Evolutionary conservation across 2,113 vertebrate genomes (phyloP).

Genomic region (Mesocricetus auratus): DNA sequence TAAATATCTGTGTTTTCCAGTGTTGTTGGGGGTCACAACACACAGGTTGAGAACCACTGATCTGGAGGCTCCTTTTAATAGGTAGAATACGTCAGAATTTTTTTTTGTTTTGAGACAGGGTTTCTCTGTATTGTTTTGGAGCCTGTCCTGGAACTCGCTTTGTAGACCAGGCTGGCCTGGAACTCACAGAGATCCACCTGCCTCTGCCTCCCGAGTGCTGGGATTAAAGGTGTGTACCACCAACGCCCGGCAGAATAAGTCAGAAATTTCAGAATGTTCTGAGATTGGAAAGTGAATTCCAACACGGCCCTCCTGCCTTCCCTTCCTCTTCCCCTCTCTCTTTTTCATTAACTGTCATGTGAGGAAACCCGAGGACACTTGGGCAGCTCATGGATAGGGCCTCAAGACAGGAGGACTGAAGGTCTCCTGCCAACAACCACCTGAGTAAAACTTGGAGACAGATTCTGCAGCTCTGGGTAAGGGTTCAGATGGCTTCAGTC

Average conservation of each 20-base stretch:
- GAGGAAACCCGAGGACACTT: background rate
- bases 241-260: too few relatives aligned
- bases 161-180: too few relatives aligned
- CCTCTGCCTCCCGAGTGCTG: too few relatives aligned
- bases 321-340: background rate
- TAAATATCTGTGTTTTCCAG: background rate
- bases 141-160: too few relatives aligned
- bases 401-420: background rate
- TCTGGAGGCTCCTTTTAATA: constrained; percentile 11
- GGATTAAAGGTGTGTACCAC: too few relatives aligned
- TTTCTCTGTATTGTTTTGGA: too few relatives aligned
- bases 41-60: background rate
- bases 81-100: constrained; percentile 8
- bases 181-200: too few relatives aligned
- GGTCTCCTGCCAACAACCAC: background rate
- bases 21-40: background rate
- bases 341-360: background rate
- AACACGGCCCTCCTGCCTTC: background rate
- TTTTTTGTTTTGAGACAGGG: too few relatives aligned
- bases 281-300: background rate
- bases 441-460: background rate
- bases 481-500: background rate
- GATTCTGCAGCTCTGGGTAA: background rate
- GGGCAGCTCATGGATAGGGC: constrained; percentile 3
- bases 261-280: background rate